Evolutionary conservation across 2,797 vertebrate species (phyloP), one percentile per base, ranked within the genome.

Genomic region (Silurus lanzhouensis): DNA sequence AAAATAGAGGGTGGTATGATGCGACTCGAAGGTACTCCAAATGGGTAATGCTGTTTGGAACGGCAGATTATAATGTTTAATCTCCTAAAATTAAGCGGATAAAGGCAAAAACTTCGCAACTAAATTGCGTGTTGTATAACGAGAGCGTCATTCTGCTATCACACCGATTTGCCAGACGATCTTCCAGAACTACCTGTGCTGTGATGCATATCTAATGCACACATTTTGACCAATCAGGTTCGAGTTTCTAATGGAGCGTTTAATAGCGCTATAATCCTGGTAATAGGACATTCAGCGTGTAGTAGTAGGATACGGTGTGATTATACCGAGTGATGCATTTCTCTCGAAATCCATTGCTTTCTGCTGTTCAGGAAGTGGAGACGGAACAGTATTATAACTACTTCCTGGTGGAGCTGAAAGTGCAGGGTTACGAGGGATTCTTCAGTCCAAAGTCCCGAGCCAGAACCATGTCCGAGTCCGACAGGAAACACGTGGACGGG

Each of bases 361-460:
- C 9, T 57, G 25, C 52, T 27, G 2, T 76, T 58, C 89, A 99
- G 98, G 98, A 99, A 94, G 98, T 99, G 84, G 98, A 99, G 93
- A 99, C 98, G 0, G 98, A 99, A 90, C 98, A 99, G 95, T 99
- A 98, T 96, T 99, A 96, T 92, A 97, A 89, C 92, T 99, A 96
- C 94, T 99, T 99, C 93, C 94, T 99, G 93, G 96, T 96, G 70
- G 98, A 99, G 92, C 89, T 99, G 92, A 99, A 97, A 92, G 97
- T 96, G 90, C 97, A 97, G 91, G 98, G 98, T 86, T 99, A 99
- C 58, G 97, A 97, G 78, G 98, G 98, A 88, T 98, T 99, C 93
- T 99, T 99, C 94, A 99, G 98, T 93, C 96, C 98, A 88, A 99
- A 99, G 93, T 99, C 98, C 88, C 96, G 98, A 95, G 98, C 98